Evolutionary conservation across 2,113 vertebrate genomes (phyloP).

Genomic region (Gallinago jamesoni): DNA sequence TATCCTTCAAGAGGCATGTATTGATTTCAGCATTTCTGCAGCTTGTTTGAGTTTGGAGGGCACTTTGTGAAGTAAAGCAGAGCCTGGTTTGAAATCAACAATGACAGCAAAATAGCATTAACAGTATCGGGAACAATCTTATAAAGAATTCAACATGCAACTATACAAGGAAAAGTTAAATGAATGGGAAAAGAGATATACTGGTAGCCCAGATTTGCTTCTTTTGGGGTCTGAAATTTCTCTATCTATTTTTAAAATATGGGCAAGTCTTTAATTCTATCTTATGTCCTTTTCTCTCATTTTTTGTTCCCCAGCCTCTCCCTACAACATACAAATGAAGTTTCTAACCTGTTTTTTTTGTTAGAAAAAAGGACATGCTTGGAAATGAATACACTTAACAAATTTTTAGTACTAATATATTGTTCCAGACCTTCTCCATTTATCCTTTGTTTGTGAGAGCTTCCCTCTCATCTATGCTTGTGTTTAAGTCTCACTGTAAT

Average conservation of each 20-base stretch:
- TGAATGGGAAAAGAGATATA: neutral
- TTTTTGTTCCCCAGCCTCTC: neutral
- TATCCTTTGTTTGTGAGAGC: neutral
- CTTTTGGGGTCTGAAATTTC: neutral
- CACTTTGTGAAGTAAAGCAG: slow-evolving; percentile 45
- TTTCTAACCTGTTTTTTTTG: neutral
- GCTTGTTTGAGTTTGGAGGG: slow-evolving; percentile 38
- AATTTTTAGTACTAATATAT: neutral
- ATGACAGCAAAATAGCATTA: neutral
- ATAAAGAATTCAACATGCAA: neutral
- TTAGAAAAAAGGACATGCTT: neutral
- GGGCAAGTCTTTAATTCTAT: neutral
- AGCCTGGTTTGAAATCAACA: slow-evolving; percentile 22
- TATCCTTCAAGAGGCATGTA: slow-evolving; percentile 57
- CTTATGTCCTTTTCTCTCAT: neutral
- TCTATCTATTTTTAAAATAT: neutral
- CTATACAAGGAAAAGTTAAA: neutral
- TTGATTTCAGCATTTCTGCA: slow-evolving; percentile 65
- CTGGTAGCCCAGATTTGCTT: neutral
- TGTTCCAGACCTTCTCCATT: neutral
- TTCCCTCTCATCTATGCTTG: neutral
- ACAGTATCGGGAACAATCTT: neutral
- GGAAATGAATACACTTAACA: neutral
- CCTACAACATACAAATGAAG: neutral
- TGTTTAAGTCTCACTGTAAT: neutral